Percentiles rank a stretch among this genome's conserved stretches.
Evolutionary conservation across 2,888 invertebrate genomes (phyloP).

Genomic region (Melieria picta): DNA sequence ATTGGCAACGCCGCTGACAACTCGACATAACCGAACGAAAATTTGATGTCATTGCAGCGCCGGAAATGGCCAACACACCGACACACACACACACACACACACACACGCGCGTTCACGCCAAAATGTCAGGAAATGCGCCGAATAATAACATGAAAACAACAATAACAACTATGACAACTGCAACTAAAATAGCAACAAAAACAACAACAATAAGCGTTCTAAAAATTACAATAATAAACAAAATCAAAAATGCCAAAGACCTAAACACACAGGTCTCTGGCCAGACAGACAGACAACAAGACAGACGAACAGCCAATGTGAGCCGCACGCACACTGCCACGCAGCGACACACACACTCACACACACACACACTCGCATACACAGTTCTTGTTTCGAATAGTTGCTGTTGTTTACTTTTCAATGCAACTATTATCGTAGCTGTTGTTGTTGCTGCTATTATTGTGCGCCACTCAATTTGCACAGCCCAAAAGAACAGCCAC

Average conservation of each 20-base stretch:
- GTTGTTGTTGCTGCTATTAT: background rate
- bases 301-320: background rate
- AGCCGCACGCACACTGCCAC: background rate
- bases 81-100: constrained; percentile 23
- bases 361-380: constrained; percentile 10
- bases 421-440: background rate
- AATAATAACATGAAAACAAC: too few relatives aligned
- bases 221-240: too few relatives aligned
- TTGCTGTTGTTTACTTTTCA: background rate
- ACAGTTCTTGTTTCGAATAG: background rate
- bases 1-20: too few relatives aligned
- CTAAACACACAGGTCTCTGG: background rate
- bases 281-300: constrained; percentile 15
- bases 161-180: constrained; percentile 12
- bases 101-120: background rate
- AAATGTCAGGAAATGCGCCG: too few relatives aligned
- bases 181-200: constrained; percentile 40
- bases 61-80: background rate
- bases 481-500: background rate
- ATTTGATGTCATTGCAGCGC: too few relatives aligned
- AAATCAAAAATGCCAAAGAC: too few relatives aligned
- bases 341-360: constrained; percentile 19
- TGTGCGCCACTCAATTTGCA: background rate
- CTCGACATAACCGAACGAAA: too few relatives aligned
- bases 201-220: constrained; percentile 18